Evolutionary conservation across 2,888 invertebrate genomes (phyloP), one percentile per base, ranked within the genome.

Genomic region (Desoria tigrina): DNA sequence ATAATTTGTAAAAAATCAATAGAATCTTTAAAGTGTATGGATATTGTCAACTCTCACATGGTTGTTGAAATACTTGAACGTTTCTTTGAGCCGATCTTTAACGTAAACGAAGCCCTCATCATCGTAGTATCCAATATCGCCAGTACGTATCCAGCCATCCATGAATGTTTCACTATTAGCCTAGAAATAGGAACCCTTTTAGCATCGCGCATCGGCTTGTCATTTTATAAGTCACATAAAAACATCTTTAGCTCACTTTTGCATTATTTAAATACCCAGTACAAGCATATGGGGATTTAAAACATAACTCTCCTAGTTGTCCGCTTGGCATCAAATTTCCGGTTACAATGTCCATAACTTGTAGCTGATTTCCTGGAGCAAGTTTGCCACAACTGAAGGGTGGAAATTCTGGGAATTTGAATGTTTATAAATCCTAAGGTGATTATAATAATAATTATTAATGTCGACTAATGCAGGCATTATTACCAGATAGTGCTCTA

Each of bases 221-320:
- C 39, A 39, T 39, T n/a, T n/a, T n/a, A n/a, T n/a, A n/a, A n/a
- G n/a, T n/a, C n/a, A n/a, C n/a, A 39, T 39, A 9, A 39, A 39
- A 39, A 39, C 39, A n/a, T n/a, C n/a, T n/a, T n/a, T n/a, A n/a
- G 16, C 18, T 37, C 11, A 70, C 74, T 53, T 69, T 51, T 11
- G 61, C 57, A 11, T 51, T 63, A 21, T 72, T 66, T n/a, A 67
- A 54, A 56, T 75, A 75, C 1, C 71, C 70, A 1, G 11, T 42
- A 42, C 26, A 59, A 14, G 63, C 51, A 9, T 63, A 23, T 1
- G 37, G 18, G 1, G 65, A 63, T 18, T 63, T 78, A 11, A 83
- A 77, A 63, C 78, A 80, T 1, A 83, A 71, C 73, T 84, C 83
- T 18, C 84, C 84, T 2, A 77, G 74, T 79, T 80, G 79, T 23